Base-by-base conservation (phyloP, 2,797 vertebrate species). In the Halcyon chelicuti region DNA sequence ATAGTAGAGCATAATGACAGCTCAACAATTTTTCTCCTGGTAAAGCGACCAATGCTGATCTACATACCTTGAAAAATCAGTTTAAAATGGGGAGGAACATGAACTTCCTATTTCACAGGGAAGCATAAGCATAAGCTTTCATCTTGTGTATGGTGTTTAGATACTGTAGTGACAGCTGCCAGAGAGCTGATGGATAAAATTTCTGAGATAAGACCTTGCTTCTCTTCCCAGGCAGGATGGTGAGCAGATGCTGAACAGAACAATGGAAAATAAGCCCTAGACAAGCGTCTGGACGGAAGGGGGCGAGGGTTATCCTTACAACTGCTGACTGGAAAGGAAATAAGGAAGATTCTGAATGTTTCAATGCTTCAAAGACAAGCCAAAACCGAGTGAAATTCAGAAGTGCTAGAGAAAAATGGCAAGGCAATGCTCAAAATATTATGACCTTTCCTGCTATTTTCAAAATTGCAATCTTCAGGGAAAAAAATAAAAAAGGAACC, bases 231-330 rank as follows among this genome's bases (percentile, higher is more conserved):
- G 86, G 80, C 67, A 76, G 81, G 78, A 42, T 44, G 88, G 68
- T 35, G 78, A 82, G 89, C 91, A 76, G 87, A 76, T 67, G 68
- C 91, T 29, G 82, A 76, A 54, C 90, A 6, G 51, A 72, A 51
- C 76, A 39, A 18, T 37, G 52, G 79, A 70, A 83, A 81, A n/a
- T 10, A 8, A 42, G 21, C 58, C 91, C 82, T 22, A 58, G 73
- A 70, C 31, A 37, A 82, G 51, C 0, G 1, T 46, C n/a, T 25
- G 90, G 81, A 92, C 79, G 0, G 94, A 91, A 95, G 78, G 84
- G 93, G 93, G 93, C 72, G 81, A 93, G 96, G 89, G 75, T 68
- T 94, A 15, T 75, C 84, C 88, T 96, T 67, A 19, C 67, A 67
- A 10, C 8, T 5, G 44, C 63, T 35, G 51, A 33, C 44, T 81